Percentiles rank a stretch among this genome's conserved stretches.
Conservation (phyloP, 2,113 vertebrate genomes). For the Mugil cephalus region DNA sequence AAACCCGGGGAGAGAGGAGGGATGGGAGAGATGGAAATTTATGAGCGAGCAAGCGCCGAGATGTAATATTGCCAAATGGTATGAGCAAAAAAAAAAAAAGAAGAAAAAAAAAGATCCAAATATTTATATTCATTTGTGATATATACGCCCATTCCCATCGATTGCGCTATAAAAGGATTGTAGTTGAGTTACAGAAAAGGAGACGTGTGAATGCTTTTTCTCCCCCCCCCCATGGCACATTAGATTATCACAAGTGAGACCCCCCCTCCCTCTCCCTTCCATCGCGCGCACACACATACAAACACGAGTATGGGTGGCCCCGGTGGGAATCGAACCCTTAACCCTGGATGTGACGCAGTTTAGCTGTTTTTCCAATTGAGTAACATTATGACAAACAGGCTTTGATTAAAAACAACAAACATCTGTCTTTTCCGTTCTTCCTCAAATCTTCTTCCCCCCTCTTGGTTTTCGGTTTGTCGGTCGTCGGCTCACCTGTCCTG, state of each 20-base stretch:
- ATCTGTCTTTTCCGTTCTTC: background rate
- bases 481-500: constrained; percentile 6
- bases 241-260: constrained; percentile 57
- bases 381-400: constrained; percentile 22
- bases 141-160: constrained; percentile 44
- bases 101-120: constrained; percentile 71
- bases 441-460: constrained; percentile 35
- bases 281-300: too few relatives aligned
- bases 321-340: constrained; percentile 63
- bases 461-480: constrained; percentile 11
- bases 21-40: constrained; percentile 86
- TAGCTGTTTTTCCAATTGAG: constrained; percentile 38
- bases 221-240: constrained; percentile 38
- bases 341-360: constrained; percentile 63
- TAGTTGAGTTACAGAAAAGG: constrained; percentile 48
- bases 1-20: constrained; percentile 81
- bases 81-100: constrained; percentile 68
- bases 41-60: constrained; percentile 74
- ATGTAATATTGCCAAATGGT: constrained; percentile 80
- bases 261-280: background rate
- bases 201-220: constrained; percentile 56
- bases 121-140: constrained; percentile 76
- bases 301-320: constrained; percentile 31
- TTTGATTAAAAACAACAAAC: constrained; percentile 6
- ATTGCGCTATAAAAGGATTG: constrained; percentile 56